phyloP scores from a whole-genome alignment of 2,888 invertebrate species.

The Pimpla rufipes region DNA sequence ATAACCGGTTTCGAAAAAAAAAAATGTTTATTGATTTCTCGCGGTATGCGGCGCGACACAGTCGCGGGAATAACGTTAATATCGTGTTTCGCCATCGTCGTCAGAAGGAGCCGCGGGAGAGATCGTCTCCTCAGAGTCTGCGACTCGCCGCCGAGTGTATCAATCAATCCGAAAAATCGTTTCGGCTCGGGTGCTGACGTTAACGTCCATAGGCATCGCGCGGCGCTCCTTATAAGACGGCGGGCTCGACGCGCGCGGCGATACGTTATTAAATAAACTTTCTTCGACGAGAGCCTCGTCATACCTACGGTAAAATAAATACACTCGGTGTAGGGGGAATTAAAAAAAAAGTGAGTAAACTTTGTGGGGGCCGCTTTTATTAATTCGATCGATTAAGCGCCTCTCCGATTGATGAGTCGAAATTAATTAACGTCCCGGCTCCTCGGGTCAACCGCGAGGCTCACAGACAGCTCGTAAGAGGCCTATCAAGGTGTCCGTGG shows the following conservation, averaged over 20 bases:
- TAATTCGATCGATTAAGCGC: conserved; percentile 61
- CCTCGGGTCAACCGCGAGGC: conserved; percentile 51
- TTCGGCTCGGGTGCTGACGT: conserved; percentile 59
- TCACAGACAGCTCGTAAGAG: conserved; percentile 6
- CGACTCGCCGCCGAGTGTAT: conserved; percentile 61
- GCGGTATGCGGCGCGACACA: conserved; percentile 36
- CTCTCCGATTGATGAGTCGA: conserved; percentile 52
- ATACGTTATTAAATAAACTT: conserved; percentile 62
- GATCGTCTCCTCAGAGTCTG: conserved; percentile 58
- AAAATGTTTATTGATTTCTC: conserved; percentile 13
- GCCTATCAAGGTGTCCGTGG: conserved; percentile 1
- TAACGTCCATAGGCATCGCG: conserved; percentile 26
- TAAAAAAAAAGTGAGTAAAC: conserved; percentile 22
- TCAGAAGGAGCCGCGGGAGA: conserved; percentile 40
- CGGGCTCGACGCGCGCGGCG: conserved; percentile 34
- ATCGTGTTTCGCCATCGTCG: conserved; percentile 37
- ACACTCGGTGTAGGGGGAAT: not conserved
- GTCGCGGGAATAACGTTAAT: conserved; percentile 23
- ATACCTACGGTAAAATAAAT: conserved; percentile 20
- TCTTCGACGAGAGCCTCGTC: conserved; percentile 22
- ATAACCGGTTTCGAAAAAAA: conserved; percentile 46
- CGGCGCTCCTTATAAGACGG: conserved; percentile 44
- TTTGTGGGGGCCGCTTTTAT: conserved; percentile 52
- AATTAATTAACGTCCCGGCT: conserved; percentile 65
- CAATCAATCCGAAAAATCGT: conserved; percentile 66